phyloP scores from a whole-genome alignment of 2,797 vertebrate genomes.

The Catharus ustulatus region DNA sequence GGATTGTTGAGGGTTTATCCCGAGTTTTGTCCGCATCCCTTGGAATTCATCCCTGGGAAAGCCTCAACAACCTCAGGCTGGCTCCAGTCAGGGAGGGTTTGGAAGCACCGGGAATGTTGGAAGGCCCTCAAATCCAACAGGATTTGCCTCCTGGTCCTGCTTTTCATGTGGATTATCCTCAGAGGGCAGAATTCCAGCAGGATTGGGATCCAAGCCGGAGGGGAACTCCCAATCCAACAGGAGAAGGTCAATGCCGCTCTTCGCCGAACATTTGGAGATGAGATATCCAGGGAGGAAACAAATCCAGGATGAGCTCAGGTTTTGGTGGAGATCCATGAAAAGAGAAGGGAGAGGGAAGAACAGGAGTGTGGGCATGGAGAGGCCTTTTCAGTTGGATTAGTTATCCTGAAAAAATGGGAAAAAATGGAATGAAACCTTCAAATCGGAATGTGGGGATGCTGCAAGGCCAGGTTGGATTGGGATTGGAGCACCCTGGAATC shows the following conservation, averaged over 20 bases:
- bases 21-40: background rate
- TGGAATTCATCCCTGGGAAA: background rate
- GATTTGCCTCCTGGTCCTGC: background rate
- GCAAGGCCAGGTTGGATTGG: accelerated
- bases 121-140: background rate
- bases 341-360: background rate
- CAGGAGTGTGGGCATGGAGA: background rate
- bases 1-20: background rate
- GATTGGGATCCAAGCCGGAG: background rate
- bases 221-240: background rate
- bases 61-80: background rate
- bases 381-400: accelerated
- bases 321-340: background rate
- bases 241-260: background rate
- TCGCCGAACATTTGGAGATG: background rate
- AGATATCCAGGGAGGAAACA: background rate
- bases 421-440: background rate
- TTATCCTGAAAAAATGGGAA: background rate
- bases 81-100: background rate
- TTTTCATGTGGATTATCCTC: background rate
- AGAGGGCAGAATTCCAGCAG: background rate
- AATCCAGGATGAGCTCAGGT: background rate
- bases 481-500: background rate
- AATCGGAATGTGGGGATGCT: background rate
- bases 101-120: background rate